Evolutionary conservation across 2,888 invertebrate species (phyloP), one percentile per base, ranked within the genome.

Genomic region (Scaptomyza parva): DNA sequence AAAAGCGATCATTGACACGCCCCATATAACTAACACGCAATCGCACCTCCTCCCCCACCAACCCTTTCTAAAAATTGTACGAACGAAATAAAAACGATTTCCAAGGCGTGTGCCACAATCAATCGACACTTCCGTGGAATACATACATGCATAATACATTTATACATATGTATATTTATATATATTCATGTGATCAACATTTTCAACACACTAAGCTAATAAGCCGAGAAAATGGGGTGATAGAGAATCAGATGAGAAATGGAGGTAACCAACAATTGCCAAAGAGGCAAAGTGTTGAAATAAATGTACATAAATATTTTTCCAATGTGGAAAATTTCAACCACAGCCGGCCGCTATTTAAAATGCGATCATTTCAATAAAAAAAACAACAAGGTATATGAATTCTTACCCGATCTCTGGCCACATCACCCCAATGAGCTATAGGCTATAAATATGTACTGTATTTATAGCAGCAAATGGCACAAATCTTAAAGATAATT

Each of bases 201-300:
- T 83, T 83, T 83, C 88, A 87, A 82, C 83, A 74, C 82, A 35
- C 48, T 53, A 51, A 64, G 52, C 83, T 77, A 87, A 83, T 83
- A 86, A 85, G 77, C 83, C 77, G 61, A 71, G 67, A 64, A 85
- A 81, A 78, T 80, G 71, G 59, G 62, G 35, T n/a, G n/a, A n/a
- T n/a, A n/a, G n/a, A n/a, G n/a, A n/a, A n/a, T n/a, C n/a, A n/a
- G n/a, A n/a, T n/a, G n/a, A 37, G 44, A 39, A 70, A 70, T 55
- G 45, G 24, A n/a, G 60, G 53, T 17, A 37, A 9, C 44, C 40
- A 68, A 63, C 66, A 58, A 62, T 75, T 84, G 64, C 40, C 61
- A 43, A 84, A 77, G 73, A 68, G 39, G 26, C 12, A 59, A 58
- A 54, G 65, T 67, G 78, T 78, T 77, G 80, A 78, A 65, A 75